Evolutionary conservation across 2,888 invertebrate species (phyloP).

Genomic region (Cyrtodaria siliqua): DNA sequence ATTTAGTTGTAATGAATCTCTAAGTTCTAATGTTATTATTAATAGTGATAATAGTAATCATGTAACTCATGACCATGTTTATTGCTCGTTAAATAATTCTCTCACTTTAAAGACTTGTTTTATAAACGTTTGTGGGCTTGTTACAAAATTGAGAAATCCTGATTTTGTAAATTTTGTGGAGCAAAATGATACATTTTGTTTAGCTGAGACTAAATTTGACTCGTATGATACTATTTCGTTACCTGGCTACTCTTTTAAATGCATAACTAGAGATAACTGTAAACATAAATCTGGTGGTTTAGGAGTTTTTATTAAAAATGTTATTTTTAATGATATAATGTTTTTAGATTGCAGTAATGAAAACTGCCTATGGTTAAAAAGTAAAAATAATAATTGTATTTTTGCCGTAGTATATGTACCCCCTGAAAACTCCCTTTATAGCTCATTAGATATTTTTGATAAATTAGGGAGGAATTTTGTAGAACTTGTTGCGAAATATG

Average conservation of each 20-base stretch:
- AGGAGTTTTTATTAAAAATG: slow-evolving; percentile 10
- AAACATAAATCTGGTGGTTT: slow-evolving; percentile 13
- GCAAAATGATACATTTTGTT: no score
- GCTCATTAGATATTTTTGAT: not conserved
- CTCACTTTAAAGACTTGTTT: no score
- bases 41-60: no score
- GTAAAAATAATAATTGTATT: slow-evolving; percentile 1
- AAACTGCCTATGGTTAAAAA: slow-evolving; percentile 1
- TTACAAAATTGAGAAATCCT: no score
- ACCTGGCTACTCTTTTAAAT: not conserved
- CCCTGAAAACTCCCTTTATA: not conserved
- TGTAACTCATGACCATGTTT: no score
- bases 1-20: no score
- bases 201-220: no score
- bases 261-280: not conserved
- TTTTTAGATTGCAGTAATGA: not conserved
- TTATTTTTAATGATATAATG: not conserved
- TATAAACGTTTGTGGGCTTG: no score
- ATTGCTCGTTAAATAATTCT: no score
- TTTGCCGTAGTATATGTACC: not conserved
- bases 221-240: no score
- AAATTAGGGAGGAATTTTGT: not conserved
- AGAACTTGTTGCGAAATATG: not conserved
- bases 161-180: no score
- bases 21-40: no score